These are phyloP conservation scores for Galemys pyrenaicus DNA, from an alignment of 2,113 vertebrate species.

Conservation along the genomic window DNA sequence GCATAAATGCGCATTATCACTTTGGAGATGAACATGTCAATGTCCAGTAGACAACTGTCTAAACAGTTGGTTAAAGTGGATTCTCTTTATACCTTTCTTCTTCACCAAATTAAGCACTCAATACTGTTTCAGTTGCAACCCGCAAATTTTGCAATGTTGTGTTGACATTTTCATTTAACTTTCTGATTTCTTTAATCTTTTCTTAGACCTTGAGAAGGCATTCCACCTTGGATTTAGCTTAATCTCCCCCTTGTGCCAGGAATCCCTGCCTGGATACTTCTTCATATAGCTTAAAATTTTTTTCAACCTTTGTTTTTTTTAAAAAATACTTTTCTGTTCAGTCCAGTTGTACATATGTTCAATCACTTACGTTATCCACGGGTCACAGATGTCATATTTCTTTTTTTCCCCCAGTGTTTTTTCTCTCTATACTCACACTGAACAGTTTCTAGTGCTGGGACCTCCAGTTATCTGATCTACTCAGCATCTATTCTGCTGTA, in stretches of 20 bases:
- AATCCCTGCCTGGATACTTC: background rate
- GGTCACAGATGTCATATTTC: background rate
- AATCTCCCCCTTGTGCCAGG: background rate
- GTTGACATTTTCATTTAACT: constrained; percentile 7
- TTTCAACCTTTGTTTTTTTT: background rate
- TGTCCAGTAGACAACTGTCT: background rate
- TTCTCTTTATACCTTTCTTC: background rate
- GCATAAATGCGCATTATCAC: background rate
- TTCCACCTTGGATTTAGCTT: background rate
- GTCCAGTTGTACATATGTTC: background rate
- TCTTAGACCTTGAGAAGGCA: background rate
- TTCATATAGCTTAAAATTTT: background rate
- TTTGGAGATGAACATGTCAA: background rate
- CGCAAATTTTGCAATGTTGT: background rate
- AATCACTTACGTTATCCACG: background rate
- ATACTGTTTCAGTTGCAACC: background rate
- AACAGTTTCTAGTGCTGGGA: background rate
- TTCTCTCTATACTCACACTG: background rate
- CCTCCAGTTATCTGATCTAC: background rate
- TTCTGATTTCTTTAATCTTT: constrained; percentile 12
- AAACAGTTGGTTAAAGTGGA: background rate
- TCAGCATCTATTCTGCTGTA: background rate
- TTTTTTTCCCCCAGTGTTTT: background rate
- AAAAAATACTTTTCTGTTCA: background rate
- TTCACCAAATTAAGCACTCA: background rate